These are phyloP conservation scores for Brachypodius melanocephalos DNA, from an alignment of 2,113 vertebrate species.

Conservation along the genomic window DNA sequence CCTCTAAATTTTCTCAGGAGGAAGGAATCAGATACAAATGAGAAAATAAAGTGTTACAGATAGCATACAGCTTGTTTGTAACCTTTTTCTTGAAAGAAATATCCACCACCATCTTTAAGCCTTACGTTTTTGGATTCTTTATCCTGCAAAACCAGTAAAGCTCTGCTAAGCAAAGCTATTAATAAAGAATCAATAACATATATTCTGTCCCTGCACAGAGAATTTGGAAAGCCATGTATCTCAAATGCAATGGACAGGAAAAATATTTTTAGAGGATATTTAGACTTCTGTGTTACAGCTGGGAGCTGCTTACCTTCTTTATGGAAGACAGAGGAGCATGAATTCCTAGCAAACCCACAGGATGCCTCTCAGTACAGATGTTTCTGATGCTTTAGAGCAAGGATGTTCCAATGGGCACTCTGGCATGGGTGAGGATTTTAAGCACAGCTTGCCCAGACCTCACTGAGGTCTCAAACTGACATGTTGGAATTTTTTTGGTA, in stretches of 20 bases:
- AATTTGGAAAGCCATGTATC: neutral
- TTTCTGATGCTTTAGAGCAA: neutral
- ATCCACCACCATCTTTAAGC: neutral
- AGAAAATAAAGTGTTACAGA: constrained; percentile 35
- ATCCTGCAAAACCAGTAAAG: neutral
- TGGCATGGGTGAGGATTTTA: neutral
- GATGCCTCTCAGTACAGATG: neutral
- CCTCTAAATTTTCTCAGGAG: neutral
- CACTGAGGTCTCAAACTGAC: neutral
- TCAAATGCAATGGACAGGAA: neutral
- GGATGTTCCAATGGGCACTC: neutral
- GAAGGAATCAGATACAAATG: neutral
- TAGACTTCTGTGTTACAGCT: neutral
- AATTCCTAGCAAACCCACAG: neutral
- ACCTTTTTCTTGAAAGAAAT: neutral
- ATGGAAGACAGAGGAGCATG: neutral
- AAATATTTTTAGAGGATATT: neutral
- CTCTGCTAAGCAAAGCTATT: neutral
- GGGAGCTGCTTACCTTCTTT: neutral
- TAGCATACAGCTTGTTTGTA: neutral
- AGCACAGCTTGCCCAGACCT: neutral
- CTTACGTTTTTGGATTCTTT: neutral
- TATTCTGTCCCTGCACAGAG: neutral
- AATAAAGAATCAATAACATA: neutral
- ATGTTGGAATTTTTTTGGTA: neutral